phyloP scores from a whole-genome alignment of 92 coral and sea anemone genomes.

The Actinernus sp. region DNA sequence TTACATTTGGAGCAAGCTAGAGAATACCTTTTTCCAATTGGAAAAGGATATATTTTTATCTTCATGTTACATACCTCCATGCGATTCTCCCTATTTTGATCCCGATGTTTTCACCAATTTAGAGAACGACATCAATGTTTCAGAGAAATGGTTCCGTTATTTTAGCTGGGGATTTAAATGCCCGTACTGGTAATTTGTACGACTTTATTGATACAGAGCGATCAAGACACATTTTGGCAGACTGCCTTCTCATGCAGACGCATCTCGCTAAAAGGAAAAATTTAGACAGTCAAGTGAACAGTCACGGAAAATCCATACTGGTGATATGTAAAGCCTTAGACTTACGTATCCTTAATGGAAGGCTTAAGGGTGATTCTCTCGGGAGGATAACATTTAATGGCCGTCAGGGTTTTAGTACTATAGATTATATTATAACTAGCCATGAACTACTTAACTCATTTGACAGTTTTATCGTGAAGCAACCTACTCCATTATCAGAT shows the following conservation, averaged over 20 bases:
- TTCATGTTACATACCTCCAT: constrained; percentile 3
- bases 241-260: too few species aligned
- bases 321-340: constrained; percentile 43
- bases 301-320: constrained; percentile 40
- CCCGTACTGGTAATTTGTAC: neutral
- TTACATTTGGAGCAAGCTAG: neutral
- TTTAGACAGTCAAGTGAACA: constrained; percentile 19
- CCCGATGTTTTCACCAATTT: neutral
- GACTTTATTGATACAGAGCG: too few species aligned
- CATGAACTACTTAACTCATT: neutral
- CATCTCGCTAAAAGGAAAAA: constrained; percentile 11
- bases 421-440: constrained; percentile 30
- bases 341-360: constrained; percentile 51
- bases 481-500: constrained; percentile 34
- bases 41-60: neutral
- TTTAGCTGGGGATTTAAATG: neutral
- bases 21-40: neutral
- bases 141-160: neutral
- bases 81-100: constrained; percentile 1
- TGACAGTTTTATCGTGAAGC: constrained; percentile 32
- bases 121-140: neutral
- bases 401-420: constrained; percentile 26
- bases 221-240: too few species aligned
- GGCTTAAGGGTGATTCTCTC: constrained; percentile 40
- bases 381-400: constrained; percentile 47